These are phyloP conservation scores for Platysternon megacephalum DNA, from an alignment of 2,113 vertebrate genomes.

Conservation along the genomic window DNA sequence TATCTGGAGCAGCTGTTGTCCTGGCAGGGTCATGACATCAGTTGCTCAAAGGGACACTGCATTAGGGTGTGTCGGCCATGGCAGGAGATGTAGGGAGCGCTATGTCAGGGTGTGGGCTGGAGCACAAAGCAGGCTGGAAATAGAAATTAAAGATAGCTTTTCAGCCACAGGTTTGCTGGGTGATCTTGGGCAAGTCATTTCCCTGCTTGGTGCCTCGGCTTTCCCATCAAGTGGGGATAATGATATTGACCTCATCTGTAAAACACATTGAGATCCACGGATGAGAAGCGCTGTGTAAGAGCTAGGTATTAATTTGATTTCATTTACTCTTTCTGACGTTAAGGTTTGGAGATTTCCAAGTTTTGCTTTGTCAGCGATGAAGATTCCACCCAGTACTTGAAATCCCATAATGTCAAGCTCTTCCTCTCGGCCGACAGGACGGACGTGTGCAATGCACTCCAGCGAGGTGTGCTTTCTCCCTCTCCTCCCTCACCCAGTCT, in stretches of 20 bases:
- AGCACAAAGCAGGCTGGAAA: neutral
- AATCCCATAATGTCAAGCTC: slow-evolving; percentile 78
- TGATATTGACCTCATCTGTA: neutral
- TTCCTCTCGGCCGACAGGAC: slow-evolving; percentile 81
- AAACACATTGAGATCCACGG: neutral
- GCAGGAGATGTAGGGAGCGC: neutral
- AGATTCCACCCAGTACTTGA: slow-evolving; percentile 78
- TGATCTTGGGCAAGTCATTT: neutral
- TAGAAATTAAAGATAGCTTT: neutral
- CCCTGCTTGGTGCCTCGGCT: neutral
- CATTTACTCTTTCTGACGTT: neutral
- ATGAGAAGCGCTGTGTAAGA: neutral
- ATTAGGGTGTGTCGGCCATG: neutral
- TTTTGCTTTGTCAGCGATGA: slow-evolving; percentile 83
- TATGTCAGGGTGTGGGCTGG: neutral
- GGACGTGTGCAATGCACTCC: slow-evolving; percentile 74
- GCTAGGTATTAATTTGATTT: neutral
- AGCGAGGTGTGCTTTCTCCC: slow-evolving; percentile 54
- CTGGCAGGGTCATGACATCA: neutral
- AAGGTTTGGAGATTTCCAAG: slow-evolving; percentile 84
- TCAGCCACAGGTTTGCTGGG: neutral
- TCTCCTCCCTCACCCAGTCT: fast-evolving
- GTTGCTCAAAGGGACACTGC: neutral
- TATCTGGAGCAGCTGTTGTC: neutral
- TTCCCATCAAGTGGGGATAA: neutral